A percentile compares a stretch with the other conserved stretches of the same genome.
These are phyloP conservation scores for Cantharis flavilabris DNA, from an alignment of 2,888 invertebrate species.

Conservation along the genomic window DNA sequence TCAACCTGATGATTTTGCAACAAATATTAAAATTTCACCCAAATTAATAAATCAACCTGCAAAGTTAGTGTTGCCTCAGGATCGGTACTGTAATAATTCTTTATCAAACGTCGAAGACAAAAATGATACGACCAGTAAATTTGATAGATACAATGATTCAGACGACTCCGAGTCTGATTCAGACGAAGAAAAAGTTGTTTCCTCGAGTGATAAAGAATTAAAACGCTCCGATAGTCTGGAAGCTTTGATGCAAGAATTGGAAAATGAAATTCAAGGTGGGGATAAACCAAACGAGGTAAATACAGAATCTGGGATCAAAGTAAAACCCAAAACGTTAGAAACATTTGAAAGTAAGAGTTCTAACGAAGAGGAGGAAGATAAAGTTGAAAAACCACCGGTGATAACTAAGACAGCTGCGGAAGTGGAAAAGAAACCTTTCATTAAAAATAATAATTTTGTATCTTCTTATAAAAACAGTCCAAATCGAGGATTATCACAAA, in stretches of 20 bases:
- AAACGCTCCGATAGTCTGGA: conserved; percentile 59
- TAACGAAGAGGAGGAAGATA: not conserved
- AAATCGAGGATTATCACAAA: not conserved
- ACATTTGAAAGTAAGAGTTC: not conserved
- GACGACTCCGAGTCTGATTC: conserved; percentile 51
- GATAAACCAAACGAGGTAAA: conserved; percentile 27
- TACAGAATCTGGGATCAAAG: not conserved
- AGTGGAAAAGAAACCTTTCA: not conserved
- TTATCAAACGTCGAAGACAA: conserved; percentile 28
- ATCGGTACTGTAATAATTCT: conserved; percentile 44
- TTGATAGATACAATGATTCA: conserved; percentile 58
- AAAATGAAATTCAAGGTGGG: conserved; percentile 55
- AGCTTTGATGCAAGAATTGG: conserved; percentile 59
- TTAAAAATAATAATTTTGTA: not conserved
- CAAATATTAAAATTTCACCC: conserved; percentile 19
- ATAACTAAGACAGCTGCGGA: not conserved
- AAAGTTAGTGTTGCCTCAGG: conserved; percentile 48
- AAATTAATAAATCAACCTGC: conserved; percentile 23
- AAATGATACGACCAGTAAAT: conserved; percentile 51
- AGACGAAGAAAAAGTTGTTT: conserved; percentile 42
- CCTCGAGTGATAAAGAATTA: conserved; percentile 49
- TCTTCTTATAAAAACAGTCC: not conserved
- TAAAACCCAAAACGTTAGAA: not conserved
- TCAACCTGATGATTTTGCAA: conserved; percentile 34
- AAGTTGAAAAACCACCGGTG: not conserved